Evolutionary conservation across 64 coral and sea anemone genomes (phyloP).

Genomic region (Montipora foliosa): DNA sequence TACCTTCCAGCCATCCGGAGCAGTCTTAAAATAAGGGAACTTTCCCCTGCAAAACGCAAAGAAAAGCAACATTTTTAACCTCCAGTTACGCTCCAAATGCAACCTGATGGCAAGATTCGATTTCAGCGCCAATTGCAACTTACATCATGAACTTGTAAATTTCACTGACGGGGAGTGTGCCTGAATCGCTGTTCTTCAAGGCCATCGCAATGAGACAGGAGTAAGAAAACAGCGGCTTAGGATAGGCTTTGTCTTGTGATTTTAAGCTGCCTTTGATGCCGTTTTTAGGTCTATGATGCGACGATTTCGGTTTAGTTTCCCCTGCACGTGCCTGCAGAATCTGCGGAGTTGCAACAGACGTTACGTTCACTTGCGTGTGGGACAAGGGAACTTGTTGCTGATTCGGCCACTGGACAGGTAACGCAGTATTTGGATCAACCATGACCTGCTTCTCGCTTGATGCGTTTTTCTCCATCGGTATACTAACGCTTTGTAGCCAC

Average conservation of each 20-base stretch:
- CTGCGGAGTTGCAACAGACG: slow-evolving; percentile 66
- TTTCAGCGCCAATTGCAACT: slow-evolving; percentile 76
- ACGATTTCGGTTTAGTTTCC: slow-evolving; percentile 76
- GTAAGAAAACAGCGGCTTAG: slow-evolving; percentile 98
- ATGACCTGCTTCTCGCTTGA: slow-evolving; percentile 85
- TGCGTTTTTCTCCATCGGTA: slow-evolving; percentile 93
- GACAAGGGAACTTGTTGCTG: slow-evolving; percentile 64
- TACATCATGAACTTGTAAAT: slow-evolving; percentile 99
- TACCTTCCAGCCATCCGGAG: slow-evolving; percentile 99
- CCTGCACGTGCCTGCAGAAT: slow-evolving; percentile 70
- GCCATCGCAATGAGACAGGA: slow-evolving; percentile 99
- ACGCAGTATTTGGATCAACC: slow-evolving; percentile 99
- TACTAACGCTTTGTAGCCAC: slow-evolving; percentile 98
- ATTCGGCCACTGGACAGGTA: slow-evolving; percentile 98
- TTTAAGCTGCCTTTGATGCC: slow-evolving; percentile 88
- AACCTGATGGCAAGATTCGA: slow-evolving; percentile 46
- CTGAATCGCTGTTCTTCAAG: slow-evolving; percentile 95
- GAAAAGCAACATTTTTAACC: slow-evolving; percentile 47
- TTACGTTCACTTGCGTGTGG: slow-evolving; percentile 78
- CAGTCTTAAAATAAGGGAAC: slow-evolving; percentile 99
- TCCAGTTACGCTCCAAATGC: slow-evolving; percentile 27
- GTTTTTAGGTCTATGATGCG: slow-evolving; percentile 71
- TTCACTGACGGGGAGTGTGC: slow-evolving; percentile 99
- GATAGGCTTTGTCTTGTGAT: slow-evolving; percentile 88
- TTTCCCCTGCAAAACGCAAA: slow-evolving; percentile 91